Base-by-base conservation (phyloP, 2,797 vertebrate species). In the Phrynocephalus guinanensis region DNA sequence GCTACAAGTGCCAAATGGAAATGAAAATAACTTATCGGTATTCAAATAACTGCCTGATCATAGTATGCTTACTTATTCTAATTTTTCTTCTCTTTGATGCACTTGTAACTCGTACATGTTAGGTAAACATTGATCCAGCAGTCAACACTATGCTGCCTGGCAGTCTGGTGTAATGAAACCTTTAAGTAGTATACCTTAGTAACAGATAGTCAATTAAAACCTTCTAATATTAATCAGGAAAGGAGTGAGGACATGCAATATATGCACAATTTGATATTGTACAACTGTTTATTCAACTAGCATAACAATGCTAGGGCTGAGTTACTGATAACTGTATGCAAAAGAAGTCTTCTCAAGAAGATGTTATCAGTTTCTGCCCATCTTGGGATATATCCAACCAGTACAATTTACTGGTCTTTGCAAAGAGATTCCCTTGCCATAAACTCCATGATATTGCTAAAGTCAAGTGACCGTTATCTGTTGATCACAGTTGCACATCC, bases 381-480 rank as follows among this genome's bases (percentile, higher is more conserved):
- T 52, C 44, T 24, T 75, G 30, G 60, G 11, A 67, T 26, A 81
- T 67, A 38, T 67, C 33, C 60, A 26, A 73, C 24, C 30, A 24
- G n/a, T 38, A 38, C 13, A 60, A 38, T 38, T 38, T 60, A 60
- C 70, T 38, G 30, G 7, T 30, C 60, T 73, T 30, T 60, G 10
- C 52, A 28, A 52, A 15, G 22, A 60, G 52, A 38, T 28, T 83
- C 50, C n/a, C 33, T 44, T 83, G 48, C 18, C 18, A 50, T 48
- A 68, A 26, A 26, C 76, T 0, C 0, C 24, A 30, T 0, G 0
- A 88, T 79, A 22, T 91, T 80, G 9, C 8, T 82, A 38, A 11
- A 78, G 20, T 84, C 8, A 15, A 0, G 0, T 4, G 38, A 67
- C 50, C 44, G 24, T 6, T 71, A 82, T 52, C 18, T 28, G 24